Evolutionary conservation across 53 echinoderm and acorn worm species (phyloP).

Genomic region (Arbacia lixula): DNA sequence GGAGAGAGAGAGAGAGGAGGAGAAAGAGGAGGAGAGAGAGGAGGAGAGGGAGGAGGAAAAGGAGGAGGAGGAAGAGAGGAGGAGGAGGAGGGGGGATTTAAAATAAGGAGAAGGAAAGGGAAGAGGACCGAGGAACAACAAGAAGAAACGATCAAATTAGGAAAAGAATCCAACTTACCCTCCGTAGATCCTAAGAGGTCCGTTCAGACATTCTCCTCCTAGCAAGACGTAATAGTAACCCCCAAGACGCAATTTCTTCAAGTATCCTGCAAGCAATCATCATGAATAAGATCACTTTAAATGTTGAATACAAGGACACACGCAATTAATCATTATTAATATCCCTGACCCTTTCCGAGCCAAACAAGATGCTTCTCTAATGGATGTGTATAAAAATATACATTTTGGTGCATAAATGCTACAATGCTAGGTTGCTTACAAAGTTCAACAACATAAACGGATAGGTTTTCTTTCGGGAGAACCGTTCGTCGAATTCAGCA

Average conservation of each 20-base stretch:
- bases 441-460: no score
- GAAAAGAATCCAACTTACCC: slow-evolving; percentile 3
- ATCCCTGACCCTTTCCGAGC: no score
- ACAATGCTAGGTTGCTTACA: no score
- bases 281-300: no score
- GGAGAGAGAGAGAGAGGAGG: background rate
- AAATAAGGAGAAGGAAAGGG: background rate
- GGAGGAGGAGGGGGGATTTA: background rate
- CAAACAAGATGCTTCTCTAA: no score
- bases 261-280: slow-evolving; percentile 32
- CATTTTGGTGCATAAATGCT: no score
- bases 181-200: slow-evolving; percentile 8
- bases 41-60: background rate
- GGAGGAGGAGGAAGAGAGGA: background rate
- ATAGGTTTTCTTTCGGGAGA: no score
- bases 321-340: no score
- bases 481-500: no score
- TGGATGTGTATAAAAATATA: no score
- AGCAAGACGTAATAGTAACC: slow-evolving; percentile 24
- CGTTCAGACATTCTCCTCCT: slow-evolving; percentile 25
- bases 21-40: background rate
- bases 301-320: no score
- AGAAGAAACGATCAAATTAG: no score
- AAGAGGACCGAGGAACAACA: background rate
- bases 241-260: slow-evolving; percentile 15